Evolutionary conservation across 1,140 invertebrate species (phyloP).

Genomic region (Harlomillsia oculata): DNA sequence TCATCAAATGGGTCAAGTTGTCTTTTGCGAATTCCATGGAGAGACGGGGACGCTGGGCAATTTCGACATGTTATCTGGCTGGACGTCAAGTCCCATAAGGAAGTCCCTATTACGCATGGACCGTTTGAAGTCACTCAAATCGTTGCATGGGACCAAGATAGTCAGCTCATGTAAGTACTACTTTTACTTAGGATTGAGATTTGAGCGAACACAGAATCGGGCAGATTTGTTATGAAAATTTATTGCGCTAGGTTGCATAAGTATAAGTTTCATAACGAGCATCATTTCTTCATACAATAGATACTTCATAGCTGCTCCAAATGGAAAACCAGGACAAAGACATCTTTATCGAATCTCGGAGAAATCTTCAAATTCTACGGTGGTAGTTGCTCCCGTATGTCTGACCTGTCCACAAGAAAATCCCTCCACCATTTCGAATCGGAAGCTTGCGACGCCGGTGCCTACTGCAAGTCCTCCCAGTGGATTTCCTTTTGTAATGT

Average conservation of each 20-base stretch:
- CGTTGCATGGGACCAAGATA: constrained; percentile 54
- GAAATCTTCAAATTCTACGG: constrained; percentile 30
- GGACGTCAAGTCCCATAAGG: constrained; percentile 22
- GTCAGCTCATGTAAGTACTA: constrained; percentile 53
- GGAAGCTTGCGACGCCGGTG: too few species aligned
- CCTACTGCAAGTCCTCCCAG: background rate
- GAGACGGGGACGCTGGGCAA: constrained; percentile 47
- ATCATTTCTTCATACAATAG: constrained; percentile 39
- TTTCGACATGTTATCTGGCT: constrained; percentile 42
- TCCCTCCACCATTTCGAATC: too few species aligned
- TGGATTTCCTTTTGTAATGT: too few species aligned
- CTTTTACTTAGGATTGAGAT: too few species aligned
- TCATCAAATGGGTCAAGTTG: constrained; percentile 43
- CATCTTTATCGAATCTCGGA: constrained; percentile 60
- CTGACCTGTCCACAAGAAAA: constrained; percentile 46
- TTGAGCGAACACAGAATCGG: too few species aligned
- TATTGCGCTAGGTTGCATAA: too few species aligned
- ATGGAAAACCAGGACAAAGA: constrained; percentile 53
- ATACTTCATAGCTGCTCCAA: constrained; percentile 61
- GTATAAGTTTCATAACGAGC: too few species aligned
- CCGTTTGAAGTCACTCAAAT: constrained; percentile 57
- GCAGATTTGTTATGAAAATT: too few species aligned
- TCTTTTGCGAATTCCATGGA: constrained; percentile 46
- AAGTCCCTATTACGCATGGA: constrained; percentile 51
- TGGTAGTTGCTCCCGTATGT: constrained; percentile 38